Evolutionary conservation across 2,113 vertebrate genomes (phyloP).

Genomic region (Lophochroa leadbeateri): DNA sequence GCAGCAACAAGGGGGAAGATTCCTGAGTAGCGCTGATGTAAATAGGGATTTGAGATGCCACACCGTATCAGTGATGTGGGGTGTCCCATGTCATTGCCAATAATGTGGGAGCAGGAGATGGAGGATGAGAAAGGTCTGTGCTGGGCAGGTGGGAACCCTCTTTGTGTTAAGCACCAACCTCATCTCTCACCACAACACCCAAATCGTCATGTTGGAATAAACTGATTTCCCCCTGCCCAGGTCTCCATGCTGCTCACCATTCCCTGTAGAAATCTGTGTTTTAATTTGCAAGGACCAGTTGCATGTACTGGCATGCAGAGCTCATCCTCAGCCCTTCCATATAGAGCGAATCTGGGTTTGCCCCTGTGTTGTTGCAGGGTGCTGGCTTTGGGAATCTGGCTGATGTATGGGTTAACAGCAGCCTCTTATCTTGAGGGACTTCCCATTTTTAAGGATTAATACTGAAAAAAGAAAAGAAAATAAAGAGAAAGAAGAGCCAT

Average conservation of each 20-base stretch:
- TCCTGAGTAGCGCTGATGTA: accelerated
- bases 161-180: neutral
- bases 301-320: neutral
- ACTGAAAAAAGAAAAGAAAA: neutral
- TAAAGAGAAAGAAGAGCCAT: neutral
- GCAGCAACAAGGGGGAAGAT: neutral
- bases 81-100: neutral
- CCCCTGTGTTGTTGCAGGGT: neutral
- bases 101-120: neutral
- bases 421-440: neutral
- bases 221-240: neutral
- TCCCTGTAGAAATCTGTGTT: neutral
- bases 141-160: neutral
- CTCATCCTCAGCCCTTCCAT: accelerated
- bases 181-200: accelerated
- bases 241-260: accelerated
- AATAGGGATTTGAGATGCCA: neutral
- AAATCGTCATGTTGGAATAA: accelerated
- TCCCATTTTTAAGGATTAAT: neutral
- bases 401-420: neutral
- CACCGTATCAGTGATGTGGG: accelerated
- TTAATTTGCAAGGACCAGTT: neutral
- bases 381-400: neutral
- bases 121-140: neutral
- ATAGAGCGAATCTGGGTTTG: neutral